Conservation (phyloP, 2,888 invertebrate species). For the Monoplex corrugatus region DNA sequence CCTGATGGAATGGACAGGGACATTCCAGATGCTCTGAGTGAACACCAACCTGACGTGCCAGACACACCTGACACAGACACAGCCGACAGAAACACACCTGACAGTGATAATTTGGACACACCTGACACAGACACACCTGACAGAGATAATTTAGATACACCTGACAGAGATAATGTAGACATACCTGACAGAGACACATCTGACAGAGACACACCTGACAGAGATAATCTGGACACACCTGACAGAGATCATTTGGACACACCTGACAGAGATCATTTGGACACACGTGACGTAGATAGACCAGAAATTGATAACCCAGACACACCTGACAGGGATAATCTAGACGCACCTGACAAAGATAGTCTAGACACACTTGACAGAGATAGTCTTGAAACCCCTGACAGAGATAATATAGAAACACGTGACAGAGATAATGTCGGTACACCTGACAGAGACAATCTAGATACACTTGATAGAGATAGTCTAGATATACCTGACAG, state of each 20-base stretch:
- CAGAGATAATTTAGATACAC: background rate
- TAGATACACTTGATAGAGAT: background rate
- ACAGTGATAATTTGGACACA: background rate
- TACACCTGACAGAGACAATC: background rate
- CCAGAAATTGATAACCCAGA: background rate
- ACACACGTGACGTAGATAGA: background rate
- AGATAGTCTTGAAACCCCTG: background rate
- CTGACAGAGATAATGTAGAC: background rate
- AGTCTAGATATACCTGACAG: background rate
- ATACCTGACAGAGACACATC: background rate
- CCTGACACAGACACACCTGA: background rate
- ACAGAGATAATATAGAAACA: background rate
- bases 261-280: background rate
- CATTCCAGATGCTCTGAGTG: background rate
- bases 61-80: background rate
- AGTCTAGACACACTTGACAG: background rate
- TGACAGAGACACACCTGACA: background rate
- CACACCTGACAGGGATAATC: background rate
- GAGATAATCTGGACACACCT: background rate
- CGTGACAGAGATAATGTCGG: background rate
- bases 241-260: background rate
- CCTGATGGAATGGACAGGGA: background rate
- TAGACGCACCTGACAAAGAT: background rate
- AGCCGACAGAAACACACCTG: background rate
- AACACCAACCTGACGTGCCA: background rate